Evolutionary conservation across 2,113 vertebrate genomes (phyloP), one percentile per base, ranked within the genome.

Genomic region (Haemorhous mexicanus): DNA sequence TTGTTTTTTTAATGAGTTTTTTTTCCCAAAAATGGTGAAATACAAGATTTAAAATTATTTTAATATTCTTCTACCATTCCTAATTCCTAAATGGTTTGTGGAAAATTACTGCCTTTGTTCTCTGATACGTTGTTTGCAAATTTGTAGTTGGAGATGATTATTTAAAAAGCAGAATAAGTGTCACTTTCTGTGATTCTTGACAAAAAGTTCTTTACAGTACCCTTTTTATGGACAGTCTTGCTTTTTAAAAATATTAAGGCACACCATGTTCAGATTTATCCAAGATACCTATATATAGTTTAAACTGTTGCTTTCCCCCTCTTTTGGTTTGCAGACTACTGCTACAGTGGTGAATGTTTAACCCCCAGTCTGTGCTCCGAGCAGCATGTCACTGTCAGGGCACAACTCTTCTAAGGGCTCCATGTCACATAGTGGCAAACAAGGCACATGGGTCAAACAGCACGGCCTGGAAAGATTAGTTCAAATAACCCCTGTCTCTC

Each of bases 341-440:
- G 37, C 68, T 82, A 41, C 39, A 56, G 67, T 47, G 53, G 72
- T 64, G 44, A 30, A 1, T 49, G 41, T 86, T 86, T 56, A 92
- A 90, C 11, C 58, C 64, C 78, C 43, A 35, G 27, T 63, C 47
- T 89, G 33, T 75, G 27, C 52, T 75, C 77, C 4, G 8, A 47
- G 62, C 16, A 73, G 39, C 17, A 1, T 3, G 9, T 39, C 3
- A 10, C 53, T 82, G 43, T 37, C 23, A 63, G 0, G 0, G 76
- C 76, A 49, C 66, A 59, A 0, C 63, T 89, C 19, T 50, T 89
- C 43, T 37, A 28, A 21, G 61, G 84, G 21, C 32, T 78, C 3
- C 2, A 16, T n/a, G 70, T 73, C 59, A n/a, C 0, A 0, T 9
- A 64, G 41, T 62, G 63, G 61, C 69, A 49, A 49, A 16, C 27